A percentile compares a stretch with the other conserved stretches of the same genome.
phyloP scores from a whole-genome alignment of 2,797 vertebrate species.

The Gobionotothen gibberifrons region DNA sequence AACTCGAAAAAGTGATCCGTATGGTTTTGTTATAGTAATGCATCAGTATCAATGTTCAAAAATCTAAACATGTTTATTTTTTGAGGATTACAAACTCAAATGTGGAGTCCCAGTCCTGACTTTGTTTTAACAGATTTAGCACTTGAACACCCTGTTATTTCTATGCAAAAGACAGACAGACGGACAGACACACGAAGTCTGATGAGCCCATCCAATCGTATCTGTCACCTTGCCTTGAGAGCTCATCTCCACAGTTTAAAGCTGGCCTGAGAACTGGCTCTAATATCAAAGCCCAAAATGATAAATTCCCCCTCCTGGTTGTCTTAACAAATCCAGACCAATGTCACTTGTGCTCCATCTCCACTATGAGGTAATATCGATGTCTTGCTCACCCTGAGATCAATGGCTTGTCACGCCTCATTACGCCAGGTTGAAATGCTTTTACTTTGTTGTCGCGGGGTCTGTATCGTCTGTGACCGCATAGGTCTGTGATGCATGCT shows the following conservation, averaged over 20 bases:
- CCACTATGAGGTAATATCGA: conserved; percentile 50
- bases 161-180: neutral
- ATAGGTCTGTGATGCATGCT: conserved; percentile 38
- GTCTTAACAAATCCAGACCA: conserved; percentile 26
- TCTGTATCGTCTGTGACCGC: conserved; percentile 13
- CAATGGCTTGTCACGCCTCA: conserved; percentile 57
- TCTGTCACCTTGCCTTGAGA: conserved; percentile 5
- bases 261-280: conserved; percentile 15
- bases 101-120: neutral
- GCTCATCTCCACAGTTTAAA: conserved; percentile 20
- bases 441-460: conserved; percentile 33
- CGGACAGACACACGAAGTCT: neutral
- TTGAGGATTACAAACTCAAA: neutral
- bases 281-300: conserved; percentile 41
- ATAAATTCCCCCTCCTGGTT: conserved; percentile 46
- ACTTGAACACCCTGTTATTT: neutral
- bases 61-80: neutral
- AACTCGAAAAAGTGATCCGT: too few species aligned
- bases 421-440: conserved; percentile 44
- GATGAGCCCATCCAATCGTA: neutral
- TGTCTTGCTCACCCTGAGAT: conserved; percentile 58
- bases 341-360: conserved; percentile 35
- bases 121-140: neutral
- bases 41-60: too few species aligned
- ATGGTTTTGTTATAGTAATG: too few species aligned